Evolutionary conservation across 1,140 invertebrate genomes (phyloP), one percentile per base, ranked within the genome.

Genomic region (Ericerus pela): DNA sequence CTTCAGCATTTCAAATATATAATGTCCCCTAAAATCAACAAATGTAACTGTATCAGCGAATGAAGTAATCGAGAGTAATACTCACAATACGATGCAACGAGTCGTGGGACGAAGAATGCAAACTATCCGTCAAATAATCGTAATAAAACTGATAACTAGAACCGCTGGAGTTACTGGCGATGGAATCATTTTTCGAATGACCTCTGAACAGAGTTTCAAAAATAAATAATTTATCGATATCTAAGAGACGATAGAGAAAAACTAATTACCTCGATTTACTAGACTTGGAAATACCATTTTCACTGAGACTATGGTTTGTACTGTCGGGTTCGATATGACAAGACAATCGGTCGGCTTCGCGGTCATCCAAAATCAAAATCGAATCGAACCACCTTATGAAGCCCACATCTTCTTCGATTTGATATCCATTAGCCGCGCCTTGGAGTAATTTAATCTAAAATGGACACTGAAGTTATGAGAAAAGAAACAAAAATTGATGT

Each of bases 341-440:
- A 26, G 90, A 95, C 1, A 95, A 68, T 62, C 88, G 84, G 69
- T 87, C 93, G 20, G 90, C 85, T 69, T 96, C 88, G 53, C 84
- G 78, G 68, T 96, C 93, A 68, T 93, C 88, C 24, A 95, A 73
- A 1, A 93, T 79, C 51, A 86, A 73, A 51, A 96, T 79, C 0
- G 87, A 88, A 65, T 90, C 82, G 68, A 96, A 96, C 93, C 93
- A 96, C 33, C 81, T 73, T 68, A 93, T 84, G 68, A 97, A 96
- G 56, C 79, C 73, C 0, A 80, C 71, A 70, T 96, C 90, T 51
- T 79, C 76, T 18, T 76, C 77, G 59, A 99, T 80, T 65, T 87
- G 82, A 67, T 99, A 99, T 1, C 92, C 90, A 68, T 96, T 94
- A 0, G 95, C 93, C n/a, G 96, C 91, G 11, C 91, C 90, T 72